Evolutionary conservation across 2,888 invertebrate genomes (phyloP).

Genomic region (Parelbella ahira): DNA sequence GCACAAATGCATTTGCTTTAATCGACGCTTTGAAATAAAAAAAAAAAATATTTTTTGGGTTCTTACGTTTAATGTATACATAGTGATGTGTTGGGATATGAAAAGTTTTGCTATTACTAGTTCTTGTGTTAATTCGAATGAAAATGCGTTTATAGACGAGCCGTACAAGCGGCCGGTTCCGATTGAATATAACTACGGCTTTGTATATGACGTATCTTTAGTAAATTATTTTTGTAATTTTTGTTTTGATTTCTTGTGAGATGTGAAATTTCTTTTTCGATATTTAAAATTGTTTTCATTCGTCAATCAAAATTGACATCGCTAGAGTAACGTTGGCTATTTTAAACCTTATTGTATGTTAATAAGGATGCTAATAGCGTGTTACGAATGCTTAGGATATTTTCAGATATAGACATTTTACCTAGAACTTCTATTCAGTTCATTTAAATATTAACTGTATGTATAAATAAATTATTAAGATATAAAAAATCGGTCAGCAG

Average conservation of each 20-base stretch:
- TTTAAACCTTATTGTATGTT: constrained; percentile 40
- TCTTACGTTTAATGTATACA: too few relatives aligned
- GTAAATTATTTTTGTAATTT: neutral
- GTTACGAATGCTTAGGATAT: constrained; percentile 1
- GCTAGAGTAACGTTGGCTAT: constrained; percentile 33
- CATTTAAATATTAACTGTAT: too few relatives aligned
- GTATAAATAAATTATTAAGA: too few relatives aligned
- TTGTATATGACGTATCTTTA: constrained; percentile 4
- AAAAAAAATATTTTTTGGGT: too few relatives aligned
- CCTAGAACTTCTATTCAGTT: too few relatives aligned
- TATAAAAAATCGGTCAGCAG: too few relatives aligned
- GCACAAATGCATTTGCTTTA: constrained; percentile 20
- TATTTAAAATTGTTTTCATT: neutral
- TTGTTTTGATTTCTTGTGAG: too few relatives aligned
- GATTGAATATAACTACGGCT: constrained; percentile 9
- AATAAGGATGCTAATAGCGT: constrained; percentile 43
- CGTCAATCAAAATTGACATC: neutral
- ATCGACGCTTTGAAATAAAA: too few relatives aligned
- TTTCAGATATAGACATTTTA: constrained; percentile 19
- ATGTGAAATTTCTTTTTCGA: too few relatives aligned
- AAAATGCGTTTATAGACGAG: constrained; percentile 18
- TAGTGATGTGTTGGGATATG: constrained; percentile 12
- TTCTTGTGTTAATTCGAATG: neutral
- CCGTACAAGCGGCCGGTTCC: constrained; percentile 17
- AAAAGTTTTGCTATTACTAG: constrained; percentile 2